These are phyloP conservation scores for Ornithoptera alexandrae DNA, from an alignment of 2,888 invertebrate genomes.

Conservation along the genomic window DNA sequence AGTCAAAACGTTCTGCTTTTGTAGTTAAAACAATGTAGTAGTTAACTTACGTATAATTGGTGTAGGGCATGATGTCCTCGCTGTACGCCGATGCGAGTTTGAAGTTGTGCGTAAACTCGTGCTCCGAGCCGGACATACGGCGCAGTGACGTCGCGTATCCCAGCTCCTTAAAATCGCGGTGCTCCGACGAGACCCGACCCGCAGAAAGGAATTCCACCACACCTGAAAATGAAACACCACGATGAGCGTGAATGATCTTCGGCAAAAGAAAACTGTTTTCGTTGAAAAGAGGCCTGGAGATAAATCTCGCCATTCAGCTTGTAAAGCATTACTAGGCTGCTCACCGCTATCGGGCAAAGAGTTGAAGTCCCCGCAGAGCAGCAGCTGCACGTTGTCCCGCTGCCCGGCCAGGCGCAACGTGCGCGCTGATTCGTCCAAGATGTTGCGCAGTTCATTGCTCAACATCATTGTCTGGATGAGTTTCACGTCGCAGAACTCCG, in stretches of 20 bases:
- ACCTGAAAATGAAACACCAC: constrained; percentile 76
- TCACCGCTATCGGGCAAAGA: constrained; percentile 97
- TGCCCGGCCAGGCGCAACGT: constrained; percentile 86
- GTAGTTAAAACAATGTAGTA: no score
- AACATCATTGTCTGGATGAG: constrained; percentile 99
- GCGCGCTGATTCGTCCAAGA: constrained; percentile 91
- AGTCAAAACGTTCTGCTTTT: no score
- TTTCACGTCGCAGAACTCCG: constrained; percentile 99
- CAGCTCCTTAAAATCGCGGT: constrained; percentile 97
- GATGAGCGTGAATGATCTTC: no score
- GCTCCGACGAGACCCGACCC: constrained; percentile 93
- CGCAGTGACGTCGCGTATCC: constrained; percentile 95
- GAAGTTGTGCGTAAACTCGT: constrained; percentile 98
- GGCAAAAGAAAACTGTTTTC: no score
- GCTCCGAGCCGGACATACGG: constrained; percentile 92
- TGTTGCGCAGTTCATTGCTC: constrained; percentile 93
- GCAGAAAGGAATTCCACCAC: constrained; percentile 97
- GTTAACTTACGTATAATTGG: constrained; percentile 79
- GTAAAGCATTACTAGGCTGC: constrained; percentile 31
- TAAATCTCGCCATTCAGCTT: not conserved
- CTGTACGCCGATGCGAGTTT: constrained; percentile 97
- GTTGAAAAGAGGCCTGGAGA: no score
- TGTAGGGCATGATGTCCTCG: constrained; percentile 97
- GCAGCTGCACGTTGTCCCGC: constrained; percentile 91
- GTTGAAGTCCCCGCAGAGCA: constrained; percentile 99